phyloP scores from a whole-genome alignment of 2,888 invertebrate species.

The Hyposoter dolosus region DNA sequence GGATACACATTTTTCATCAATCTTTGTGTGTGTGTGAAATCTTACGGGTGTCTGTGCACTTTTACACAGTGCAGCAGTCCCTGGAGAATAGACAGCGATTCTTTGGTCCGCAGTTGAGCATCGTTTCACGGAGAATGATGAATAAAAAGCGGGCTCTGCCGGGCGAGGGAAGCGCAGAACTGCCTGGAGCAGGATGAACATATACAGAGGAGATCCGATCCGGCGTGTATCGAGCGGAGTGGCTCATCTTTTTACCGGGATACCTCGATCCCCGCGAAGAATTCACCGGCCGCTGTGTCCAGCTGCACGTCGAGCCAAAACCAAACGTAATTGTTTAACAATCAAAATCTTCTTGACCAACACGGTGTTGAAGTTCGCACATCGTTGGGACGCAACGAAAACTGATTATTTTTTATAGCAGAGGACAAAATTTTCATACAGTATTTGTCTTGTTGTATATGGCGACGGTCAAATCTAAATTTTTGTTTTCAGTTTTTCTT shows the following conservation, averaged over 20 bases:
- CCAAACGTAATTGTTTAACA: background rate
- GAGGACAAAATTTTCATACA: too few species aligned
- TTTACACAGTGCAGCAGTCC: background rate
- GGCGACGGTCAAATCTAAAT: too few species aligned
- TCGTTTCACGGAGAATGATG: conserved; percentile 19
- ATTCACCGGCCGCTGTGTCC: conserved; percentile 13
- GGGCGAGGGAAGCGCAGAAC: background rate
- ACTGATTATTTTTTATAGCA: too few species aligned
- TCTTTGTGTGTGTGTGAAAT: background rate
- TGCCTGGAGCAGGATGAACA: conserved; percentile 1
- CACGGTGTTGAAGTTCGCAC: too few species aligned
- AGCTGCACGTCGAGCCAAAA: background rate
- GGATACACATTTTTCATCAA: conserved; percentile 44
- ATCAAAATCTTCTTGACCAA: too few species aligned
- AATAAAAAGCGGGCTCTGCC: conserved; percentile 29
- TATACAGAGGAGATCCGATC: background rate
- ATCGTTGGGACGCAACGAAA: too few species aligned
- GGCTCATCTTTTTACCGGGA: conserved; percentile 4
- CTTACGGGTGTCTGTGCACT: background rate
- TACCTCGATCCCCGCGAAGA: background rate
- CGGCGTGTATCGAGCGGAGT: conserved; percentile 9
- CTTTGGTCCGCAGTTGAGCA: conserved; percentile 13
- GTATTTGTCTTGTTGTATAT: too few species aligned
- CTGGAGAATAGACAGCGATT: conserved; percentile 12
- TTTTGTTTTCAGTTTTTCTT: too few species aligned